These are phyloP conservation scores for Serranus cabrilla DNA, from an alignment of 2,797 vertebrate species.

Conservation along the genomic window DNA sequence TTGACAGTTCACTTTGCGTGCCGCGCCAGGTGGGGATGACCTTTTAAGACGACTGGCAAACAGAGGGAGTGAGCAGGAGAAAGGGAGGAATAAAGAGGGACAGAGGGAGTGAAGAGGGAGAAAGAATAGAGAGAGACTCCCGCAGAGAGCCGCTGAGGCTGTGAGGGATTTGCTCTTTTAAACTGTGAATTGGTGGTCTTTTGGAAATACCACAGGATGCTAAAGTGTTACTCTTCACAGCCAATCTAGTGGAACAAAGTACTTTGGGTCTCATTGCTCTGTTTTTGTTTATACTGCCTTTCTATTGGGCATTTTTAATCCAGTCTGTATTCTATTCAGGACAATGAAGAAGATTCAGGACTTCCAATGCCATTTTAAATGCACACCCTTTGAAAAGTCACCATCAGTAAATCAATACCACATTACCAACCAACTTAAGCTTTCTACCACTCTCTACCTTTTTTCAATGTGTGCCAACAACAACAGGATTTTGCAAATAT, in stretches of 20 bases:
- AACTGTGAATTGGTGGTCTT: constrained; percentile 59
- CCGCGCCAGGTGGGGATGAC: constrained; percentile 73
- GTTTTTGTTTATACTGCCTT: constrained; percentile 12
- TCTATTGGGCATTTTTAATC: constrained; percentile 15
- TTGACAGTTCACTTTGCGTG: constrained; percentile 72
- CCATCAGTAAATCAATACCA: neutral
- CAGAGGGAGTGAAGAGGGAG: constrained; percentile 22
- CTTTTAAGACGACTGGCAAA: constrained; percentile 73
- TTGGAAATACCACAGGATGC: constrained; percentile 64
- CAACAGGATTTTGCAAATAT: too few species aligned
- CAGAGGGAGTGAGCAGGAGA: constrained; percentile 40
- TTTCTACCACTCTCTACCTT: too few species aligned
- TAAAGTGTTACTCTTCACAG: constrained; percentile 43
- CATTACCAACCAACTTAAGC: neutral
- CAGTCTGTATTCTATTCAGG: neutral
- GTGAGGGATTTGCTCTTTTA: constrained; percentile 71
- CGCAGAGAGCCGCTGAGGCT: constrained; percentile 42
- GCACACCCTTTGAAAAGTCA: neutral
- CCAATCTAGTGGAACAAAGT: constrained; percentile 52
- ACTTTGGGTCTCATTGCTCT: constrained; percentile 10
- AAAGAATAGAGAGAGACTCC: constrained; percentile 40
- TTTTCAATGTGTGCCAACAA: too few species aligned
- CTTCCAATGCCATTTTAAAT: neutral
- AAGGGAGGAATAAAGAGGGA: constrained; percentile 28
- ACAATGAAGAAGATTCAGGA: neutral